phyloP scores from a whole-genome alignment of 2,888 invertebrate genomes.

The Portevinia maculata region DNA sequence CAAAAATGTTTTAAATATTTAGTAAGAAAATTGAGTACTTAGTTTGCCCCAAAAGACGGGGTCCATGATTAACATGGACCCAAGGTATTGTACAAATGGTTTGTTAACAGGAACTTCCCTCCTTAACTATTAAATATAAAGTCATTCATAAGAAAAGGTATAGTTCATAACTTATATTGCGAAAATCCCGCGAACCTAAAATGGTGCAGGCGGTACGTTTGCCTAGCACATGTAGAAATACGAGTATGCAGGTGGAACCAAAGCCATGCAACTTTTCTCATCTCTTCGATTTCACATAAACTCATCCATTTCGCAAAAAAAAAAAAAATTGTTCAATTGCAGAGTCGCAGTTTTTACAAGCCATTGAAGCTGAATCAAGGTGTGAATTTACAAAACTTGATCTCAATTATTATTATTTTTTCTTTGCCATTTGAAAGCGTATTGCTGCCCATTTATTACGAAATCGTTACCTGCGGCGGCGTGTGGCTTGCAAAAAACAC shows the following conservation, averaged over 20 bases:
- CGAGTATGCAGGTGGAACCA: background rate
- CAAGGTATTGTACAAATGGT: too few species aligned
- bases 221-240: too few species aligned
- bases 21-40: too few species aligned
- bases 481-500: background rate
- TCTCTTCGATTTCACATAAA: background rate
- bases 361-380: conserved; percentile 11
- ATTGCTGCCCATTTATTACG: conserved; percentile 10
- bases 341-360: conserved; percentile 21
- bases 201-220: too few species aligned
- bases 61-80: too few species aligned
- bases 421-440: conserved; percentile 9
- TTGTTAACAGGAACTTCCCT: too few species aligned
- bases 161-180: background rate
- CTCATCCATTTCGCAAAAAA: background rate
- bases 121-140: too few species aligned
- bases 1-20: too few species aligned
- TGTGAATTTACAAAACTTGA: conserved; percentile 11
- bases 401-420: conserved; percentile 20
- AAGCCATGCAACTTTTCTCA: background rate
- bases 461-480: conserved; percentile 15
- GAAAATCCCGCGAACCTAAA: too few species aligned
- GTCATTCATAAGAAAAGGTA: too few species aligned
- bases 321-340: background rate
- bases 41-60: too few species aligned